These are phyloP conservation scores for Noctua comes DNA, from an alignment of 2,888 invertebrate species.

Conservation along the genomic window DNA sequence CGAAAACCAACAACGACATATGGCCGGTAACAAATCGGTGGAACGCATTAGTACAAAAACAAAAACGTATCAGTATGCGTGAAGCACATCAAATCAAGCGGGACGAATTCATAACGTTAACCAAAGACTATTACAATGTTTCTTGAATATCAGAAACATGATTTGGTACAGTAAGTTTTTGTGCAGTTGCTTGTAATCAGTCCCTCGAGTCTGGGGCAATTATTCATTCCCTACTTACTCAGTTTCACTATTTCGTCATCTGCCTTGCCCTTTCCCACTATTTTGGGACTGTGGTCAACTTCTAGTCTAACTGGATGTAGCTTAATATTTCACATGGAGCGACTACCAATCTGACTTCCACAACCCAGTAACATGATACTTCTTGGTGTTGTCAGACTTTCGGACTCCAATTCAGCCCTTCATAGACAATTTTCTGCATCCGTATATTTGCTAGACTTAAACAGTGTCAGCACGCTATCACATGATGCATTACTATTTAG, in stretches of 20 bases:
- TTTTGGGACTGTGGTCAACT: neutral
- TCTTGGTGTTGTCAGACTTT: neutral
- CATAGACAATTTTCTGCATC: neutral
- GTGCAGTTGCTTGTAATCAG: neutral
- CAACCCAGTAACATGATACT: neutral
- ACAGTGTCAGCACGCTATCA: neutral
- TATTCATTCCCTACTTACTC: neutral
- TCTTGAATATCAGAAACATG: constrained; percentile 13
- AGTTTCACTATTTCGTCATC: neutral
- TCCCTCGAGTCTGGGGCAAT: neutral
- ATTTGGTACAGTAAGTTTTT: neutral
- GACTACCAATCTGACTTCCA: neutral
- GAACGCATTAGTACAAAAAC: constrained; percentile 54
- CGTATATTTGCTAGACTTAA: neutral
- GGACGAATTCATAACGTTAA: constrained; percentile 48
- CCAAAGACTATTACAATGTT: constrained; percentile 33
- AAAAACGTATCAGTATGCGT: constrained; percentile 47
- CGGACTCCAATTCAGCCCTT: neutral
- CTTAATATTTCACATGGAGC: neutral
- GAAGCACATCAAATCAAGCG: constrained; percentile 54
- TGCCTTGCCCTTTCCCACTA: neutral
- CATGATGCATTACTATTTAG: neutral
- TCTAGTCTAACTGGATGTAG: neutral
- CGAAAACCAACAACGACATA: constrained; percentile 51
- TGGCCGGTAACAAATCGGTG: constrained; percentile 47